Conservation (phyloP, 2,888 invertebrate genomes). For the Rotaria magnacalcarata region DNA sequence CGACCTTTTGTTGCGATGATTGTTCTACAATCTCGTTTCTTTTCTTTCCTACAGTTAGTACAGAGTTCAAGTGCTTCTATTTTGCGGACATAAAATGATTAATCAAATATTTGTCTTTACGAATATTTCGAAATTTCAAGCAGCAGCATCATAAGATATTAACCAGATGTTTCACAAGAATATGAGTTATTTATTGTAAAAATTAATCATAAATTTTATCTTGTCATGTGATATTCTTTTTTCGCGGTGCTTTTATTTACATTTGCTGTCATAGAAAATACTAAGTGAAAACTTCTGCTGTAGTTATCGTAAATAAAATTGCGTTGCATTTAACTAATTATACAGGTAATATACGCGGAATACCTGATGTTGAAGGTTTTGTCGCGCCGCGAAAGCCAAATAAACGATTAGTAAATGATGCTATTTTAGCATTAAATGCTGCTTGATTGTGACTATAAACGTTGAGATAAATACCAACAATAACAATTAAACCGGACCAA, state of each 20-base stretch:
- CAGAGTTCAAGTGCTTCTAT: too few relatives aligned
- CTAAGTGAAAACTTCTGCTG: background rate
- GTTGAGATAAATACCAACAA: conserved; percentile 87
- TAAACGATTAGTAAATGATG: background rate
- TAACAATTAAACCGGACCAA: conserved; percentile 82
- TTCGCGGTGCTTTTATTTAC: background rate
- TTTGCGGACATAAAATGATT: too few relatives aligned
- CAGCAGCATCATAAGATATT: too few relatives aligned
- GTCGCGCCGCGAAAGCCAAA: background rate
- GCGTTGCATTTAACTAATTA: background rate
- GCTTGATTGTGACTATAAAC: conserved; percentile 72
- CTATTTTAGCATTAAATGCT: background rate
- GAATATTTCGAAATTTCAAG: too few relatives aligned
- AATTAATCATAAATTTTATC: too few relatives aligned
- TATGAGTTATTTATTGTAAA: too few relatives aligned
- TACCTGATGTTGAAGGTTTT: background rate
- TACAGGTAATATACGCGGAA: background rate
- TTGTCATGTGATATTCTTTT: too few relatives aligned
- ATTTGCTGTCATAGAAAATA: background rate
- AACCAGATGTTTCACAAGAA: too few relatives aligned
- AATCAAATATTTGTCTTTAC: too few relatives aligned
- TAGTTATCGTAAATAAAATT: background rate
- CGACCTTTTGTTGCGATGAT: too few relatives aligned
- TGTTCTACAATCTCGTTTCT: too few relatives aligned
- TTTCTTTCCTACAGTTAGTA: too few relatives aligned